Evolutionary conservation across 1,140 invertebrate species (phyloP), one percentile per base, ranked within the genome.

Genomic region (Propsilocerus akamusi): DNA sequence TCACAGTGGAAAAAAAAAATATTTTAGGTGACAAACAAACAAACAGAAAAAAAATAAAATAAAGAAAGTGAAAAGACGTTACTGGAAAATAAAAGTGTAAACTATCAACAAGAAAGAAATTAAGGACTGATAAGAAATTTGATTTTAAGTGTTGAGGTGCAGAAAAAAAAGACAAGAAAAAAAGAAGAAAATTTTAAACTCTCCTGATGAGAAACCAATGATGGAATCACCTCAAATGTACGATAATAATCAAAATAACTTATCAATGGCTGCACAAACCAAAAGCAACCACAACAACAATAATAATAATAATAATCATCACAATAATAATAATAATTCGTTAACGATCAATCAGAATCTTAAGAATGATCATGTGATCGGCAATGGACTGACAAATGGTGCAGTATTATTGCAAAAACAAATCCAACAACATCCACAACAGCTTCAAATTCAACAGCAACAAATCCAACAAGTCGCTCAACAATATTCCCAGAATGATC

Each of bases 211-310:
- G 14, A 41, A 41, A 20, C 34, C 34, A 41, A n/a, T n/a, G n/a
- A 79, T 80, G 77, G 77, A 79, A 68, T 78, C 77, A 60, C 76
- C 77, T 46, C 77, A 80, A 67, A 79, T 80, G 77, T 80, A 79
- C 69, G 77, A 80, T 59, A 71, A 53, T 61, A 51, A 17, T 49
- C 53, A 51, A 52, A 61, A 63, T 23, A 32, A 32, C 32, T 53
- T 58, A 5, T 59, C 57, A 11, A 66, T 67, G 48, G 68, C 68
- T 55, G 67, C 64, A 58, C 59, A 62, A 49, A 55, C 52, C n/a
- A 56, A 53, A 47, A 55, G 52, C 49, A 55, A 52, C 24, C 55
- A 55, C 52, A 53, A 59, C 58, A 65, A 67, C 63, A 58, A 52
- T 17, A 57, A 55, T 25, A 59, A 52, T 46, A 67, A 58, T 51